phyloP scores from a whole-genome alignment of 2,797 vertebrate species.

The Malacoctenus gilli region DNA sequence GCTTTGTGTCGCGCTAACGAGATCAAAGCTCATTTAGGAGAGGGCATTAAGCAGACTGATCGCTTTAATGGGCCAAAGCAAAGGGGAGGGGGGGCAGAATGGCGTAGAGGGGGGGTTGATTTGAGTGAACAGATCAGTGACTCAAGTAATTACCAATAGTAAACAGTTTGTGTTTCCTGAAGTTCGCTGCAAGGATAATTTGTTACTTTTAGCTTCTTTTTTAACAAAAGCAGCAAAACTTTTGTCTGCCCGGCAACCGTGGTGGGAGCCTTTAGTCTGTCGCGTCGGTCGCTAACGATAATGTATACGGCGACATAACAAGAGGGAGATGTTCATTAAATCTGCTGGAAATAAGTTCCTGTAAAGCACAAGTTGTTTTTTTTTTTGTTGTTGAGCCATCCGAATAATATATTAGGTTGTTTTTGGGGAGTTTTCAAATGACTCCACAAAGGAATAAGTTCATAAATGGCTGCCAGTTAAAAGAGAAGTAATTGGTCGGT shows the following conservation, averaged over 20 bases:
- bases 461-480: too few species aligned
- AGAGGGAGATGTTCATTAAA: too few species aligned
- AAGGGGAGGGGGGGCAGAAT: constrained; percentile 15
- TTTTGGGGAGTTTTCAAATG: too few species aligned
- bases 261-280: constrained; percentile 2
- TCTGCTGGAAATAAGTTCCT: too few species aligned
- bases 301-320: too few species aligned
- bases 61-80: constrained; percentile 61
- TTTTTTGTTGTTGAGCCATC: too few species aligned
- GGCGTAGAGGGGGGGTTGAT: constrained; percentile 4
- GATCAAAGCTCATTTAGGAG: constrained; percentile 81
- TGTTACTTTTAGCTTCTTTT: not conserved
- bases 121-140: constrained; percentile 39
- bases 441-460: too few species aligned
- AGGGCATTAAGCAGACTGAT: constrained; percentile 76
- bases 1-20: constrained; percentile 80
- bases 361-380: too few species aligned
- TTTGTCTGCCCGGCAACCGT: not conserved
- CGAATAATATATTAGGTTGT: too few species aligned
- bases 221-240: too few species aligned
- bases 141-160: constrained; percentile 24
- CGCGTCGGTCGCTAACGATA: too few species aligned
- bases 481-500: too few species aligned
- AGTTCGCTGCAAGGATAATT: constrained; percentile 4
- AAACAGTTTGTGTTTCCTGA: constrained; percentile 1